Evolutionary conservation across 2,113 vertebrate species (phyloP).

Genomic region (Corythaixoides concolor): DNA sequence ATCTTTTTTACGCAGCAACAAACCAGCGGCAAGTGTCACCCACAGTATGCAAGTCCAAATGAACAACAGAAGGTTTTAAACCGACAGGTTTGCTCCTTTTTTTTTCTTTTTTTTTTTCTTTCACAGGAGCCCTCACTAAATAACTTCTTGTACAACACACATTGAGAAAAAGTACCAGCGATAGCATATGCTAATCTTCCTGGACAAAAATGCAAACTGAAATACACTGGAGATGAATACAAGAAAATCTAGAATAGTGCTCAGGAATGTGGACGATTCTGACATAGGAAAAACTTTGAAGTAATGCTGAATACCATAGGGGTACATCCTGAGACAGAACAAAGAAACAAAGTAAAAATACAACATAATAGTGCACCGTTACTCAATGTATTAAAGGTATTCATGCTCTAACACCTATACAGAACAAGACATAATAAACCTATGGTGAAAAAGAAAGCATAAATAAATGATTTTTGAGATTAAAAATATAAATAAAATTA

Average conservation of each 20-base stretch:
- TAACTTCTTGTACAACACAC: neutral
- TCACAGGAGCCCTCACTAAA: neutral
- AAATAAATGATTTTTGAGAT: neutral
- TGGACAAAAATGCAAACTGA: neutral
- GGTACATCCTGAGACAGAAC: neutral
- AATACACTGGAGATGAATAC: neutral
- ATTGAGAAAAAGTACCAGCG: neutral
- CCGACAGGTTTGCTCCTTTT: neutral
- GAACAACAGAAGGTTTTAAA: slow-evolving; percentile 15
- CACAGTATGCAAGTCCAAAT: neutral
- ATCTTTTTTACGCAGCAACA: neutral
- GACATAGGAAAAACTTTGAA: neutral
- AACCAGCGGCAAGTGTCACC: neutral
- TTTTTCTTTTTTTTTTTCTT: neutral
- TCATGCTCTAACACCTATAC: neutral
- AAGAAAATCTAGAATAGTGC: neutral
- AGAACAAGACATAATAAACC: neutral
- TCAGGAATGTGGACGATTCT: neutral
- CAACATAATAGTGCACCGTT: neutral
- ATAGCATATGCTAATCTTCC: neutral
- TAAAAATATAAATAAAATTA: neutral
- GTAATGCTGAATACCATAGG: neutral
- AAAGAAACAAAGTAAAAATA: neutral
- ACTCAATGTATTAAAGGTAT: neutral
- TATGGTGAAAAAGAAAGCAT: neutral